Base-by-base conservation (phyloP, 2,797 vertebrate species). In the Coccyzus lansbergi region DNA sequence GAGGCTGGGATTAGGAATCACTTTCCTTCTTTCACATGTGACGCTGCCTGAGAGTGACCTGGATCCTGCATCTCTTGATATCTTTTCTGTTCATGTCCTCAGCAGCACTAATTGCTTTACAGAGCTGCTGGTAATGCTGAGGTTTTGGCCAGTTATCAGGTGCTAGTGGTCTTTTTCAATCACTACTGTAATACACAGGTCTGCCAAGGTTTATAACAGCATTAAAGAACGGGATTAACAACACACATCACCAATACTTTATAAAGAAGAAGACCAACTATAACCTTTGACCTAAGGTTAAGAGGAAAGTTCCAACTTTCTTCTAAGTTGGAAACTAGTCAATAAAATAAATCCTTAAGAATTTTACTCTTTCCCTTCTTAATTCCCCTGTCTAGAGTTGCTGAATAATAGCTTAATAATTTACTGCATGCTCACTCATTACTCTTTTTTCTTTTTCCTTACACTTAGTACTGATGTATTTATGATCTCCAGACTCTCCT, bases 331-430 rank as follows among this genome's bases (percentile, higher is more conserved):
- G 85, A 92, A 93, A 79, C 4, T 38, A 51, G 29, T 83, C 72
- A 88, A 42, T 86, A 88, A 88, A 93, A 86, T n/a, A 86, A 82
- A 81, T 81, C 31, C 48, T 79, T 44, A 71, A 60, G 65, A 91
- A 81, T 76, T 72, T 33, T 72, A 62, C 34, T 90, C 40, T 26
- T 68, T 91, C 55, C 21, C 25, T 19, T 56, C 40, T 49, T 83
- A 85, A 94, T 88, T 90, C 62, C 12, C 12, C 65, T 71, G 60
- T 72, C 80, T 71, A 90, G 79, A 90, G 85, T 64, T 85, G 36
- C 40, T 55, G 33, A 88, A 93, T 0, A 25, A 88, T 86, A 91
- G 19, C 29, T 68, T 83, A 78, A 86, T 65, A 89, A 85, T 91
- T 96, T 87, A 91, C 71, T 71, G 17, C 76, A 58, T 91, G 51